Evolutionary conservation across 1,140 invertebrate genomes (phyloP).

Genomic region (Lysiphlebus fabarum): DNA sequence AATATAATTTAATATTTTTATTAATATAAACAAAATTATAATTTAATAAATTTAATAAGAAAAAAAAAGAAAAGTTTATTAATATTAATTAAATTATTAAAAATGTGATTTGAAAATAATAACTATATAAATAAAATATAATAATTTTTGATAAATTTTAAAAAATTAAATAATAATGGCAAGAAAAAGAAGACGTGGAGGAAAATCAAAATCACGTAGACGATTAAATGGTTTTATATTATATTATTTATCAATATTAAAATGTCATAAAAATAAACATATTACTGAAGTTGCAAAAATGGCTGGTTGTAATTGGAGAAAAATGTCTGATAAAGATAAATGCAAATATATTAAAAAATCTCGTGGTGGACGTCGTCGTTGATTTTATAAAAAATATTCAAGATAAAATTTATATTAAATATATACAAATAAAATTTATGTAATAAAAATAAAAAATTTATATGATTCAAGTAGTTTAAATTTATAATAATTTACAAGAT

Average conservation of each 20-base stretch:
- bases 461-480: too few relatives aligned
- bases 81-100: slow-evolving; percentile 6
- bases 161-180: slow-evolving; percentile 8
- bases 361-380: slow-evolving; percentile 12
- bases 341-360: slow-evolving; percentile 35
- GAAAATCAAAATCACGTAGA: slow-evolving; percentile 20
- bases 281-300: slow-evolving; percentile 35
- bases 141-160: slow-evolving; percentile 2
- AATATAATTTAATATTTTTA: too few relatives aligned
- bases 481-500: too few relatives aligned
- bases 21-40: too few relatives aligned
- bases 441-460: too few relatives aligned
- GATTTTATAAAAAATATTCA: slow-evolving; percentile 5
- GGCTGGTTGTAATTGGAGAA: slow-evolving; percentile 40
- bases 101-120: not conserved
- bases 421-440: too few relatives aligned
- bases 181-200: not conserved
- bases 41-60: not conserved
- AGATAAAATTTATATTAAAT: not conserved
- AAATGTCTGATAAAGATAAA: slow-evolving; percentile 31
- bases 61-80: slow-evolving; percentile 1
- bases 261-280: slow-evolving; percentile 27
- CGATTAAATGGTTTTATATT: slow-evolving; percentile 39
- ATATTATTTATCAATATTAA: slow-evolving; percentile 36
- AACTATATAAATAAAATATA: not conserved